Evolutionary conservation across 2,113 vertebrate genomes (phyloP).

Genomic region (Misgurnus anguillicaudatus): DNA sequence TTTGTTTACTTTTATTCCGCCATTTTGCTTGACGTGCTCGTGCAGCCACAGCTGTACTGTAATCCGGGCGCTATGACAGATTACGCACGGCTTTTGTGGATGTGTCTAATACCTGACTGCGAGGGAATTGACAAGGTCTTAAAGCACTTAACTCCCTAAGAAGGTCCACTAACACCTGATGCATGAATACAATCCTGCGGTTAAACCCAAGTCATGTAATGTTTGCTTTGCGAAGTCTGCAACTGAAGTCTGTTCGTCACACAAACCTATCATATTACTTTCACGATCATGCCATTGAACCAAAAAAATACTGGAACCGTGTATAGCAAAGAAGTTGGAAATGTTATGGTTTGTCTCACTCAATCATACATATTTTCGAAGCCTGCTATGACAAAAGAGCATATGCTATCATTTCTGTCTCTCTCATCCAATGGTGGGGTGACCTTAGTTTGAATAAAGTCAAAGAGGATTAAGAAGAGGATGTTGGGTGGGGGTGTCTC

Average conservation of each 20-base stretch:
- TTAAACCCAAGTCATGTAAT: background rate
- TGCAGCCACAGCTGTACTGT: constrained; percentile 60
- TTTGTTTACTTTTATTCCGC: constrained; percentile 73
- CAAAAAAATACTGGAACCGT: too few relatives aligned
- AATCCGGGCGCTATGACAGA: constrained; percentile 72
- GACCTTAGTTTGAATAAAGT: constrained; percentile 56
- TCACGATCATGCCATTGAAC: too few relatives aligned
- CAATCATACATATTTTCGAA: background rate
- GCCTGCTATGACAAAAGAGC: constrained; percentile 1
- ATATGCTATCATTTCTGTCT: background rate
- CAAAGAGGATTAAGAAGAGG: constrained; percentile 52
- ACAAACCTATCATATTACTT: too few relatives aligned
- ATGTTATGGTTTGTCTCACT: too few relatives aligned
- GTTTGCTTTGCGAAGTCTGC: background rate
- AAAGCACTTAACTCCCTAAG: constrained; percentile 63
- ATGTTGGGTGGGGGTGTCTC: constrained; percentile 29
- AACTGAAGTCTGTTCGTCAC: too few relatives aligned
- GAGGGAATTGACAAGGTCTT: constrained; percentile 63
- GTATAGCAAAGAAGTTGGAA: too few relatives aligned
- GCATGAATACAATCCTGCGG: constrained; percentile 21
- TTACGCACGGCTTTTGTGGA: constrained; percentile 72
- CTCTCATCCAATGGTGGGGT: constrained; percentile 39
- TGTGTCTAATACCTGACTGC: constrained; percentile 65
- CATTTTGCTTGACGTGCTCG: constrained; percentile 62
- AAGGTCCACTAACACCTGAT: constrained; percentile 39